Evolutionary conservation across 2,113 vertebrate genomes (phyloP).

Genomic region (Equus quagga): DNA sequence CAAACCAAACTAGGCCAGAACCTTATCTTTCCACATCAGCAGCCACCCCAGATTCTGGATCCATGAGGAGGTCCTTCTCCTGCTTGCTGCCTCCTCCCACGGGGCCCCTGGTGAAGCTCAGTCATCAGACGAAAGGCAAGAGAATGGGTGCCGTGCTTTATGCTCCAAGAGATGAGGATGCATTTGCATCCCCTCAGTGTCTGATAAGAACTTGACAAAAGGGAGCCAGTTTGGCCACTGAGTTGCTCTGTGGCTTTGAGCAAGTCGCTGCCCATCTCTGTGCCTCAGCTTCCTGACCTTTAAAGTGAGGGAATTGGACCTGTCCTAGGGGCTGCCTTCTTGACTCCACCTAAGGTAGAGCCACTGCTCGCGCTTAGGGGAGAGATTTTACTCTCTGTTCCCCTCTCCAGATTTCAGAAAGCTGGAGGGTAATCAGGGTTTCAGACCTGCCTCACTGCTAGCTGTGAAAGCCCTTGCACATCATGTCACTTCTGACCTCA

Average conservation of each 20-base stretch:
- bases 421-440: not conserved
- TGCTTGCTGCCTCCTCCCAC: not conserved
- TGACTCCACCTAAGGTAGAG: not conserved
- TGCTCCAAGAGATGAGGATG: not conserved
- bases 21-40: too few species aligned
- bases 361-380: not conserved
- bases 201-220: not conserved
- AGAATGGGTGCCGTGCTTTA: not conserved
- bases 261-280: not conserved
- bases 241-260: not conserved
- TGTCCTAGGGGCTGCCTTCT: not conserved
- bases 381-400: not conserved
- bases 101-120: not conserved
- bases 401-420: not conserved
- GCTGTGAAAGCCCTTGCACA: not conserved
- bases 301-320: not conserved
- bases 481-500: too few species aligned
- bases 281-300: not conserved
- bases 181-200: not conserved
- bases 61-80: not conserved
- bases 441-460: too few species aligned
- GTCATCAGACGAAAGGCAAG: not conserved
- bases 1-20: not conserved
- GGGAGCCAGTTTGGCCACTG: not conserved
- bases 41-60: not conserved